Evolutionary conservation across 2,888 invertebrate species (phyloP).

Genomic region (Sylvicola fuscatus): DNA sequence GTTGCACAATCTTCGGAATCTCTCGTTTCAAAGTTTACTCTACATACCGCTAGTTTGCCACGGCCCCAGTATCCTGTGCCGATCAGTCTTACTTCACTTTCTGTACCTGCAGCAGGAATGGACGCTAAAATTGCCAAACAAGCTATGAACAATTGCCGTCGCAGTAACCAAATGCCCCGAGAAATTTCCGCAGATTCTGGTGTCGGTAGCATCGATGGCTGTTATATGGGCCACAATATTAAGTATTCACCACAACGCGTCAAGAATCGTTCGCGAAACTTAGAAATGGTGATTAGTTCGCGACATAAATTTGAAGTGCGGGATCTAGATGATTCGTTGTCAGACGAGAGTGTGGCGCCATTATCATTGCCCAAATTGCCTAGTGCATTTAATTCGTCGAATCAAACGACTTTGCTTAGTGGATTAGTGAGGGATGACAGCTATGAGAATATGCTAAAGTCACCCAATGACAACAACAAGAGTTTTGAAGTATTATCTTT

Average conservation of each 20-base stretch:
- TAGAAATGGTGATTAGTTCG: constrained; percentile 53
- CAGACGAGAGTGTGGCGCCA: constrained; percentile 23
- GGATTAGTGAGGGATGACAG: constrained; percentile 18
- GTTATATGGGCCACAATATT: constrained; percentile 6
- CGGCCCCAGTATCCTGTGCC: constrained; percentile 45
- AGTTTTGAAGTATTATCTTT: neutral
- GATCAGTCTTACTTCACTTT: constrained; percentile 19
- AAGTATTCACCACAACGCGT: constrained; percentile 16
- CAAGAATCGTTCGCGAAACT: constrained; percentile 38
- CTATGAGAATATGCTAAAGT: neutral
- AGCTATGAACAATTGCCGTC: constrained; percentile 45
- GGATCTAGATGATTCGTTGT: constrained; percentile 34
- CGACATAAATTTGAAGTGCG: constrained; percentile 55
- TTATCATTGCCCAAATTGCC: constrained; percentile 23
- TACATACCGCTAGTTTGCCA: constrained; percentile 53
- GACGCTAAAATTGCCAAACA: constrained; percentile 53
- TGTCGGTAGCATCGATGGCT: constrained; percentile 15
- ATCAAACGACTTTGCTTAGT: constrained; percentile 18
- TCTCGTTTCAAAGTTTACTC: constrained; percentile 33
- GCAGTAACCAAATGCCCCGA: constrained; percentile 19
- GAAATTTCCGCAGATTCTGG: constrained; percentile 26
- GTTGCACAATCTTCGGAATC: constrained; percentile 24
- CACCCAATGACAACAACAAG: neutral
- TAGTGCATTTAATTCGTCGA: constrained; percentile 14
- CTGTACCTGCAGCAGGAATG: constrained; percentile 20